phyloP scores from a whole-genome alignment of 2,888 invertebrate genomes.

The Rhorus exstirpatorius region DNA sequence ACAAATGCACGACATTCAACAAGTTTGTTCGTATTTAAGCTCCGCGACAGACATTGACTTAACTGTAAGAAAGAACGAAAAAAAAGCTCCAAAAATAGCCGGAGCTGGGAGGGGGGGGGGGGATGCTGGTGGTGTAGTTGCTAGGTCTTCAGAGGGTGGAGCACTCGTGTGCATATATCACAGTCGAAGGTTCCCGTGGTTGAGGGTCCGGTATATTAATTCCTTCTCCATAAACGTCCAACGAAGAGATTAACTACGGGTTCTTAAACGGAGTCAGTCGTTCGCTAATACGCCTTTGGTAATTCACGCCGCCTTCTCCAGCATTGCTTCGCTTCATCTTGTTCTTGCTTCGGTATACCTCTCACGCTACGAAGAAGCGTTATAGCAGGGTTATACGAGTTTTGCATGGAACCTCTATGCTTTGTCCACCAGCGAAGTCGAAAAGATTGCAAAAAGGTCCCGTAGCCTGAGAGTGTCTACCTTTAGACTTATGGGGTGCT shows the following conservation, averaged over 20 bases:
- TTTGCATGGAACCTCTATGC: conserved; percentile 56
- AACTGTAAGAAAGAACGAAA: background rate
- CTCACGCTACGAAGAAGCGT: conserved; percentile 8
- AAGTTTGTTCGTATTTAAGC: background rate
- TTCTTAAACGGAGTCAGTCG: conserved; percentile 84
- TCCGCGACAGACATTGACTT: conserved; percentile 1
- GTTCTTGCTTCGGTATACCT: conserved; percentile 42
- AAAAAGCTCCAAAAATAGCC: conserved; percentile 32
- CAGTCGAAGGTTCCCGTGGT: conserved; percentile 81
- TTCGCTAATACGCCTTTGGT: conserved; percentile 85
- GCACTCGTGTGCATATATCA: conserved; percentile 84
- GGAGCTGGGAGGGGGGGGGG: conserved; percentile 30
- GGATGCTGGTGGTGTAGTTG: conserved; percentile 51
- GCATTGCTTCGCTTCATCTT: conserved; percentile 17
- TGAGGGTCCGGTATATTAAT: conserved; percentile 85
- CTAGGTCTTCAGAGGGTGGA: conserved; percentile 77
- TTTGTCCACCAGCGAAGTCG: conserved; percentile 49
- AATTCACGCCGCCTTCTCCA: conserved; percentile 77
- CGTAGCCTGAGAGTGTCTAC: conserved; percentile 33
- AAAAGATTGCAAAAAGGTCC: conserved; percentile 49
- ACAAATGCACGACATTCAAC: conserved; percentile 16
- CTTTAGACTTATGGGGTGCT: conserved; percentile 62
- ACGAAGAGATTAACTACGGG: conserved; percentile 85
- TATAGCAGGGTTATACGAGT: conserved; percentile 46
- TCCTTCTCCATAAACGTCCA: conserved; percentile 86